Evolutionary conservation across 2,888 invertebrate genomes (phyloP), one percentile per base, ranked within the genome.

Genomic region (Agrilus mali): DNA sequence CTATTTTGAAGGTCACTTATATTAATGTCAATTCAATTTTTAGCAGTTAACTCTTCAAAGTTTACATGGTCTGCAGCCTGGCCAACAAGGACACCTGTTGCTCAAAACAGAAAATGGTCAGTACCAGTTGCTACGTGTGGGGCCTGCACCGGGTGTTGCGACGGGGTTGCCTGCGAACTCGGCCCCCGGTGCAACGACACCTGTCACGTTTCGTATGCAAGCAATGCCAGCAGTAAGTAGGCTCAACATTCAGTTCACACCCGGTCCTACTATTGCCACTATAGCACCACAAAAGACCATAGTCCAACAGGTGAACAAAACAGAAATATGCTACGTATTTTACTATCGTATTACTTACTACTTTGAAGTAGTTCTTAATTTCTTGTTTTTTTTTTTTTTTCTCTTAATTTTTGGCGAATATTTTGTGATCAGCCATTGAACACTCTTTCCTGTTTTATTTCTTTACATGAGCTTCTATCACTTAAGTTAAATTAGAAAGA

Each of bases 101-200:
- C 77, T 95, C 67, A 94, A 93, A 77, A 95, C 94, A 63, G 95
- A 95, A 73, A 93, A 88, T 75, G 95, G 95, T 62, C 90, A 92
- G 69, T 88, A 86, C 70, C 93, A 95, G 70, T 74, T 95, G 66
- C 74, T 95, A 63, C 80, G 92, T 66, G 86, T 90, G 58, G 87
- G 87, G 53, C 86, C 87, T 55, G 82, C 87, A 51, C 79, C 86
- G 46, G 68, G 77, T 47, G 72, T 78, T 55, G 61, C 67, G 8
- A 61, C 68, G 33, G 67, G 71, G 42, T 52, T 65, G 36, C 69
- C 68, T 55, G 67, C 63, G 8, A 71, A 76, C 56, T 71, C 77
- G 60, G 71, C 74, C 63, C 72, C 75, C 56, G 77, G 72, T 61
- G 67, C 53, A 27, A 67, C 68, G 53, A 65, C 77, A 61, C 80